phyloP scores from a whole-genome alignment of 2,888 invertebrate species.

The Chrysopilus asiliformis region DNA sequence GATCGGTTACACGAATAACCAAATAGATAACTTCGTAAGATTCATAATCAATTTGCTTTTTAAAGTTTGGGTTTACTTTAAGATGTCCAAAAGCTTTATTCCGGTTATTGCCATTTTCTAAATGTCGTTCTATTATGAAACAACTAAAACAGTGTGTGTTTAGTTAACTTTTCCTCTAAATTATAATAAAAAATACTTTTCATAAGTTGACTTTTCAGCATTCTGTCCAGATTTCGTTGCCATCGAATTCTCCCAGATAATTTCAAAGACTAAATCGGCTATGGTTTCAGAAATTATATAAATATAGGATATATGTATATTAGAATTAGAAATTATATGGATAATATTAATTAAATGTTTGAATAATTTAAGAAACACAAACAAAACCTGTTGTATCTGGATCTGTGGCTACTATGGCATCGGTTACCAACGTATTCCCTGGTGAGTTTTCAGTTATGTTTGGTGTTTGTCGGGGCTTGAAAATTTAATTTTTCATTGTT shows the following conservation, averaged over 20 bases:
- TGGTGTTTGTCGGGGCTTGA: slow-evolving; percentile 40
- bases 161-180: not conserved
- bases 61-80: slow-evolving; percentile 17
- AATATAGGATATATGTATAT: too few relatives aligned
- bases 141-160: slow-evolving; percentile 19
- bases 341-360: too few relatives aligned
- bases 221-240: slow-evolving; percentile 43
- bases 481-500: too few relatives aligned
- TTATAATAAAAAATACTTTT: slow-evolving; percentile 10
- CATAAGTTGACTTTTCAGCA: slow-evolving; percentile 13
- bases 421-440: slow-evolving; percentile 31
- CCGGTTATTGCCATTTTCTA: slow-evolving; percentile 10
- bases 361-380: too few relatives aligned
- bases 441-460: slow-evolving; percentile 43
- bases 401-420: slow-evolving; percentile 41
- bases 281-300: too few relatives aligned
- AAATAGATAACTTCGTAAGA: slow-evolving; percentile 45
- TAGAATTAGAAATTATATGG: too few relatives aligned
- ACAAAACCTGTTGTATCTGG: too few relatives aligned
- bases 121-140: slow-evolving; percentile 20
- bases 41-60: slow-evolving; percentile 42
- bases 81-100: slow-evolving; percentile 19
- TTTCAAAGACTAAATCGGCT: slow-evolving; percentile 42
- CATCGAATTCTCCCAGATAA: slow-evolving; percentile 45
- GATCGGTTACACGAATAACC: slow-evolving; percentile 39